These are phyloP conservation scores for Phoebastria nigripes DNA, from an alignment of 2,797 vertebrate species.

Conservation along the genomic window DNA sequence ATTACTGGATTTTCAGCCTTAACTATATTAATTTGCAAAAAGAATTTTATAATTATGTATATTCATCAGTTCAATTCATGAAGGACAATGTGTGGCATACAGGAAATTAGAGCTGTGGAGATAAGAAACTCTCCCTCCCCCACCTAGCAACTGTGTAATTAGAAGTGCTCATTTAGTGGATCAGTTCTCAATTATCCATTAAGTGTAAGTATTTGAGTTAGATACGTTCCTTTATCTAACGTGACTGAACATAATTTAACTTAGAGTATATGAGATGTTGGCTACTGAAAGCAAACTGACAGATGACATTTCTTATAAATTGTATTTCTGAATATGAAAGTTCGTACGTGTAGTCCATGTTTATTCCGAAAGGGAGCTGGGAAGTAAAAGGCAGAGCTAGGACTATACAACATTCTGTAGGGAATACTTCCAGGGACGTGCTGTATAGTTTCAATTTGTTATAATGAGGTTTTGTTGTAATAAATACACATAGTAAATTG, in stretches of 20 bases:
- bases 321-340: neutral
- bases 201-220: slow-evolving; percentile 60
- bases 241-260: slow-evolving; percentile 52
- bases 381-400: neutral
- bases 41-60: slow-evolving; percentile 22
- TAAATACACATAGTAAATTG: neutral
- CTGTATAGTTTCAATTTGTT: neutral
- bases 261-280: neutral
- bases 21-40: slow-evolving; percentile 32
- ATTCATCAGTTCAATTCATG: slow-evolving; percentile 6
- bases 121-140: neutral
- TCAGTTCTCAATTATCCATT: slow-evolving; percentile 47
- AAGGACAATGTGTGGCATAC: neutral
- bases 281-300: neutral
- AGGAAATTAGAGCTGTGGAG: slow-evolving; percentile 19
- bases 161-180: slow-evolving; percentile 54
- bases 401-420: neutral
- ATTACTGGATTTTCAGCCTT: slow-evolving; percentile 28
- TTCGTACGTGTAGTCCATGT: neutral
- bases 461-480: neutral
- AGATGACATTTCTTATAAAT: neutral
- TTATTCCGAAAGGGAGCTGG: neutral
- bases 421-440: neutral
- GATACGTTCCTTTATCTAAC: slow-evolving; percentile 29
- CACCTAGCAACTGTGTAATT: slow-evolving; percentile 35